Conservation (phyloP, 2,797 vertebrate genomes). For the Malurus splendens region DNA sequence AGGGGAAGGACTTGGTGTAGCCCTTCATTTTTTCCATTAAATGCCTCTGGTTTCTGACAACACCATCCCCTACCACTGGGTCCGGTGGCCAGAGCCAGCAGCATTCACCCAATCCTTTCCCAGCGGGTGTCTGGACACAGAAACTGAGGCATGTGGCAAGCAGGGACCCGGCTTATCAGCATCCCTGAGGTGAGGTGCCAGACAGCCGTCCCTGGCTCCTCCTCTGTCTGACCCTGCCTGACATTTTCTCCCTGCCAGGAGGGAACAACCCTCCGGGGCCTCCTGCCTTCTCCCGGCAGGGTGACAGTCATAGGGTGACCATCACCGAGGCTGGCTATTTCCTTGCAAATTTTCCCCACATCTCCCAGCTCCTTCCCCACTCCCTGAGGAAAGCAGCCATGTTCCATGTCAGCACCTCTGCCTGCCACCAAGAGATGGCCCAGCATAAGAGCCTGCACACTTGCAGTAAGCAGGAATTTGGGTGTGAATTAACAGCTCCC, state of each 20-base stretch:
- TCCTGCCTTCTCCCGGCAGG: not conserved
- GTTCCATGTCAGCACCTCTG: not conserved
- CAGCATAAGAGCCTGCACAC: accelerated
- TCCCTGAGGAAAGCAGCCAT: not conserved
- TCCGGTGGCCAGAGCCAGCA: accelerated
- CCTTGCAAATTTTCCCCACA: not conserved
- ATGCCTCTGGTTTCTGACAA: slow-evolving; percentile 3
- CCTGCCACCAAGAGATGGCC: not conserved
- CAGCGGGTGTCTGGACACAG: not conserved
- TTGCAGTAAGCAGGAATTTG: not conserved
- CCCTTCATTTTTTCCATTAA: slow-evolving; percentile 24
- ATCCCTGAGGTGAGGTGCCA: not conserved
- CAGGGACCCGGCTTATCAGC: not conserved
- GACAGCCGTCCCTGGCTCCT: not conserved
- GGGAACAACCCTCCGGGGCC: not conserved
- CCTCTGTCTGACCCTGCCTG: not conserved
- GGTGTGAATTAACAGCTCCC: not conserved
- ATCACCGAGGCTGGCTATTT: not conserved
- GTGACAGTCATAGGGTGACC: not conserved
- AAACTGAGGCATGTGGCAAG: not conserved
- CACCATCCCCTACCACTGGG: accelerated
- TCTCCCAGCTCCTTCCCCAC: not conserved
- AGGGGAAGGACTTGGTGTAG: accelerated
- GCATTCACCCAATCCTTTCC: not conserved
- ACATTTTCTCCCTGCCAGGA: not conserved